These are phyloP conservation scores for Asarcornis scutulata DNA, from an alignment of 2,113 vertebrate species.

Conservation along the genomic window DNA sequence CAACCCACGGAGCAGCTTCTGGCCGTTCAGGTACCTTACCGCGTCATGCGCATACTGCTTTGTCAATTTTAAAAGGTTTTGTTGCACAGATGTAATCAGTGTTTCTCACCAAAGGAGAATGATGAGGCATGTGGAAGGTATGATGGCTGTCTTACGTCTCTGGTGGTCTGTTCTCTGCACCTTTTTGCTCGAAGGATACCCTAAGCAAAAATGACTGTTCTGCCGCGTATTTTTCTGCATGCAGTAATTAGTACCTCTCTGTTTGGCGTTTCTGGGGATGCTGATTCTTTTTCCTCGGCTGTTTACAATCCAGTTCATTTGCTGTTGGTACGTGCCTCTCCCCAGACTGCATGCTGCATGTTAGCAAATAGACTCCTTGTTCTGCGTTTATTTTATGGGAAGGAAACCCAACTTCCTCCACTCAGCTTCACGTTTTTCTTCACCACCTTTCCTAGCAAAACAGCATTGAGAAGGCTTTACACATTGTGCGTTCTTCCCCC, in stretches of 20 bases:
- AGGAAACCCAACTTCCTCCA: background rate
- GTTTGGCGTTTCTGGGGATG: background rate
- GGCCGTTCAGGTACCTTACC: background rate
- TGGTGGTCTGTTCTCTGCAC: background rate
- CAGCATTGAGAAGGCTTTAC: background rate
- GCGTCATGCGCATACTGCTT: background rate
- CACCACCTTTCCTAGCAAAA: background rate
- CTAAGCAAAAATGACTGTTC: background rate
- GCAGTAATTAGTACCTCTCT: background rate
- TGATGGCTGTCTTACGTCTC: background rate
- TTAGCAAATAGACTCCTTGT: background rate
- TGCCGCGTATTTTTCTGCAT: background rate
- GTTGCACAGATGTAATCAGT: background rate
- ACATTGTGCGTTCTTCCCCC: background rate
- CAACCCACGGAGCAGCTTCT: background rate
- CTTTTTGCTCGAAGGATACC: background rate
- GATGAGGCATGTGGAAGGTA: conserved; percentile 25
- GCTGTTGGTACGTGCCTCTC: background rate
- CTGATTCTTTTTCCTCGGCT: background rate
- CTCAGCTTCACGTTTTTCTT: background rate
- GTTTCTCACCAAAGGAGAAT: conserved; percentile 18
- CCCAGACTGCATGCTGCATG: background rate
- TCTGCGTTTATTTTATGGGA: conserved; percentile 21
- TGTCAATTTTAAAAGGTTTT: background rate
- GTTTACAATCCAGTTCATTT: background rate